Base-by-base conservation (phyloP, 2,888 invertebrate species). In the Tenthredo mesomela region DNA sequence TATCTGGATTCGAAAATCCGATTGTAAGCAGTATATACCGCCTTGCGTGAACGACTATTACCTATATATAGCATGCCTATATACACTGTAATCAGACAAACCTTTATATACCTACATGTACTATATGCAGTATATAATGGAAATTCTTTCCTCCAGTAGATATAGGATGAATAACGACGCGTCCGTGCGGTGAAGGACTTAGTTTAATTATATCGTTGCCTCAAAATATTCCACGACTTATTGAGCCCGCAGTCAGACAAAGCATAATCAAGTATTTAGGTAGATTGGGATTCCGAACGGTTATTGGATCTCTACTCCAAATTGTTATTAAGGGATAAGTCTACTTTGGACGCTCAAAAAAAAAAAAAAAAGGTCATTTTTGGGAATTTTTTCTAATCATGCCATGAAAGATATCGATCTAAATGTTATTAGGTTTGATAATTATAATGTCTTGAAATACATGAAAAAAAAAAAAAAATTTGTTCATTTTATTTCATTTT, bases 241-340 rank as follows among this genome's bases (percentile, higher is more conserved):
- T 25, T 61, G 61, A 61, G 25, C 25, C 61, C 43, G 43, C 12
- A 61, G 25, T 61, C 61, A 25, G 61, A 25, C 12, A 61, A 61
- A 21, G 61, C 4, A 61, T 61, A 61, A n/a, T 61, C 21, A 21
- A 21, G n/a, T 54, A 54, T n/a, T n/a, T n/a, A 61, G 2, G 25
- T n/a, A 61, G 2, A 61, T 61, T 25, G 10, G 67, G 67, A 12
- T 33, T 25, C 33, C 67, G 67, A 33, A 67, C 18, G 67, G 67
- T 67, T 67, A 67, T 67, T 67, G 67, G 18, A 33, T 33, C 33
- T 15, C 67, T 67, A 33, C 67, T 67, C 67, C 18, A 67, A 67
- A 67, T 67, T 67, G 67, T 67, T 67, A 67, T 67, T 33, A 15
- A 67, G 18, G 29, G 33, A n/a, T n/a, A n/a, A n/a, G n/a, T n/a